Evolutionary conservation across 2,888 invertebrate species (phyloP).

Genomic region (Drosophila tanythrix): DNA sequence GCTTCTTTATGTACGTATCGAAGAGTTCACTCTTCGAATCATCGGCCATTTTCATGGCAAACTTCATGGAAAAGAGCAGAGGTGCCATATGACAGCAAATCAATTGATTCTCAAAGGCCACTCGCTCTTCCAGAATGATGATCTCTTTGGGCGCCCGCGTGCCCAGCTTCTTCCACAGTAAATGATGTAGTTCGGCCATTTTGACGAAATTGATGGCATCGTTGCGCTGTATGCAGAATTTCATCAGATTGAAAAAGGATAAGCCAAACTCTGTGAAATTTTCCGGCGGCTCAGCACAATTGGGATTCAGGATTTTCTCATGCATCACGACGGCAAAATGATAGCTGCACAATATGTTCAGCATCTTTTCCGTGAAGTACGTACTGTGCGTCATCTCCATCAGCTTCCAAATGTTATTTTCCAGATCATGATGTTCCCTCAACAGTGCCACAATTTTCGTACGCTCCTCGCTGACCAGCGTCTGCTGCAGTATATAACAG

Average conservation of each 20-base stretch:
- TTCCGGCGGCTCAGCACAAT: conserved; percentile 64
- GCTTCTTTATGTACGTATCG: conserved; percentile 87
- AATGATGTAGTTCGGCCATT: conserved; percentile 84
- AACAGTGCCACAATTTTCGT: conserved; percentile 81
- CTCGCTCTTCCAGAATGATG: conserved; percentile 81
- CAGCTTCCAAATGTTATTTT: conserved; percentile 82
- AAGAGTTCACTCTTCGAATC: conserved; percentile 83
- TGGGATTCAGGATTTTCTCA: conserved; percentile 77
- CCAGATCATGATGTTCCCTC: conserved; percentile 80
- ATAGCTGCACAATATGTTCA: conserved; percentile 73
- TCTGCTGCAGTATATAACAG: conserved; percentile 86
- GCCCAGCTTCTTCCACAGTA: conserved; percentile 85
- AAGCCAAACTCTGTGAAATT: conserved; percentile 82
- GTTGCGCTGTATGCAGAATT: conserved; percentile 81
- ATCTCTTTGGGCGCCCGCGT: conserved; percentile 81
- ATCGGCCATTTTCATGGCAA: conserved; percentile 59
- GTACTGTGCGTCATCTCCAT: conserved; percentile 83
- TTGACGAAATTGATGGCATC: conserved; percentile 82
- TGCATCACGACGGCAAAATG: conserved; percentile 82
- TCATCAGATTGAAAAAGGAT: conserved; percentile 84
- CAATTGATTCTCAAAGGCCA: conserved; percentile 87
- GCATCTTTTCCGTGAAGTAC: conserved; percentile 80
- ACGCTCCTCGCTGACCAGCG: conserved; percentile 85
- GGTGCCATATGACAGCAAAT: conserved; percentile 88
- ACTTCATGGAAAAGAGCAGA: conserved; percentile 85